Evolutionary conservation across 1,140 invertebrate genomes (phyloP).

Genomic region (Anastatus disparis): DNA sequence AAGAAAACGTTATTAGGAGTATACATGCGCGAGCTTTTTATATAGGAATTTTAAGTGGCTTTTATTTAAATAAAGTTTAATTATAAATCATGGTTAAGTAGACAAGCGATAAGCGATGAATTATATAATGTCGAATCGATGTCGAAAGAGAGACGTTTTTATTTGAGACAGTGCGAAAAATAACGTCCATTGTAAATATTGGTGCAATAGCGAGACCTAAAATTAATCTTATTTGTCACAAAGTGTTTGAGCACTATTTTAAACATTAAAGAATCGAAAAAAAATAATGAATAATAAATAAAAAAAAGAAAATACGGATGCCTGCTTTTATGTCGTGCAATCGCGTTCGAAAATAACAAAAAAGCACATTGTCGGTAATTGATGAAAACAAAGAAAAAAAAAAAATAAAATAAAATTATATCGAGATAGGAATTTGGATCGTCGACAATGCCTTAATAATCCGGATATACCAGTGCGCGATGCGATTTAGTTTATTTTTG

Average conservation of each 20-base stretch:
- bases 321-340: constrained; percentile 43
- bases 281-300: not conserved
- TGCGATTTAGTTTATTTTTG: constrained; percentile 47
- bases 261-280: constrained; percentile 29
- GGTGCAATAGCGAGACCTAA: constrained; percentile 60
- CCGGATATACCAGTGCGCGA: constrained; percentile 30
- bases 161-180: constrained; percentile 45
- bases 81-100: constrained; percentile 28
- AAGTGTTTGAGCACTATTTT: constrained; percentile 47
- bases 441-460: constrained; percentile 47
- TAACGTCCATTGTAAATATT: constrained; percentile 64
- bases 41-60: constrained; percentile 53
- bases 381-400: constrained; percentile 27
- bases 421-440: constrained; percentile 36
- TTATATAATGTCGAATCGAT: constrained; percentile 44
- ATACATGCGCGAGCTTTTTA: constrained; percentile 52
- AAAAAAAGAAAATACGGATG: constrained; percentile 20
- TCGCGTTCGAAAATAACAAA: constrained; percentile 20
- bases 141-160: constrained; percentile 47
- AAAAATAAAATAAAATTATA: constrained; percentile 23
- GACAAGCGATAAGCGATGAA: constrained; percentile 32
- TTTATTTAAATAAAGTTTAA: constrained; percentile 50
- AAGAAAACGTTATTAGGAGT: constrained; percentile 41
- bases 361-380: constrained; percentile 26
- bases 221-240: constrained; percentile 54